Percentiles rank a stretch among this genome's conserved stretches.
These are phyloP conservation scores for Agrilus biguttatus DNA, from an alignment of 2,888 invertebrate genomes.

Conservation along the genomic window DNA sequence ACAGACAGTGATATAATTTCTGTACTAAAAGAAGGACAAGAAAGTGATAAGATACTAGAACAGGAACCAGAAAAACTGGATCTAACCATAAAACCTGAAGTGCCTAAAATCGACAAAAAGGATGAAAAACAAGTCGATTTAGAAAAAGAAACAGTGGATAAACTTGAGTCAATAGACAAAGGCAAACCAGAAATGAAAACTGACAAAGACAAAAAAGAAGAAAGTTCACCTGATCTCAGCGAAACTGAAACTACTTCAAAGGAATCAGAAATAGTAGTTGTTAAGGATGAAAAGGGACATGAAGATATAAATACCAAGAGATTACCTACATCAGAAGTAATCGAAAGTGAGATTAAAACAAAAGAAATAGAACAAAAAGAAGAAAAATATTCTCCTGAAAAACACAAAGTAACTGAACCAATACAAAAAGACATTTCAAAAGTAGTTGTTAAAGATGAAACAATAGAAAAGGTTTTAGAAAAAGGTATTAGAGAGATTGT, in stretches of 20 bases:
- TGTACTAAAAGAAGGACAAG: too few relatives aligned
- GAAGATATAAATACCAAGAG: not conserved
- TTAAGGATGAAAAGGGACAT: not conserved
- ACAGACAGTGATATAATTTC: too few relatives aligned
- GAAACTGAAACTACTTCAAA: not conserved
- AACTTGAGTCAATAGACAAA: slow-evolving; percentile 5
- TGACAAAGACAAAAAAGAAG: slow-evolving; percentile 4
- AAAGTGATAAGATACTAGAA: too few relatives aligned
- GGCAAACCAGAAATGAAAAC: slow-evolving; percentile 6
- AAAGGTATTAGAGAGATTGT: not conserved
- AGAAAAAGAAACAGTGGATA: not conserved
- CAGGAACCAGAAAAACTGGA: too few relatives aligned
- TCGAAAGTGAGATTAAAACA: slow-evolving; percentile 7
- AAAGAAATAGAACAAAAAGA: slow-evolving; percentile 3
- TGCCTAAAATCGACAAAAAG: not conserved
- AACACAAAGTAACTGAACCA: not conserved
- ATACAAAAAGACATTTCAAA: not conserved
- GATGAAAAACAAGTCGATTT: not conserved
- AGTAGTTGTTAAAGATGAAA: not conserved
- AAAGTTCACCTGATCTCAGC: not conserved
- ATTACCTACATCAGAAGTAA: slow-evolving; percentile 4
- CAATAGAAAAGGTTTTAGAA: not conserved
- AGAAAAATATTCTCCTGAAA: slow-evolving; percentile 1
- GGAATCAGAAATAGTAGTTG: slow-evolving; percentile 1
- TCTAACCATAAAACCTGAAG: not conserved